Evolutionary conservation across 2,113 vertebrate species (phyloP), one percentile per base, ranked within the genome.

Genomic region (Pipa parva): DNA sequence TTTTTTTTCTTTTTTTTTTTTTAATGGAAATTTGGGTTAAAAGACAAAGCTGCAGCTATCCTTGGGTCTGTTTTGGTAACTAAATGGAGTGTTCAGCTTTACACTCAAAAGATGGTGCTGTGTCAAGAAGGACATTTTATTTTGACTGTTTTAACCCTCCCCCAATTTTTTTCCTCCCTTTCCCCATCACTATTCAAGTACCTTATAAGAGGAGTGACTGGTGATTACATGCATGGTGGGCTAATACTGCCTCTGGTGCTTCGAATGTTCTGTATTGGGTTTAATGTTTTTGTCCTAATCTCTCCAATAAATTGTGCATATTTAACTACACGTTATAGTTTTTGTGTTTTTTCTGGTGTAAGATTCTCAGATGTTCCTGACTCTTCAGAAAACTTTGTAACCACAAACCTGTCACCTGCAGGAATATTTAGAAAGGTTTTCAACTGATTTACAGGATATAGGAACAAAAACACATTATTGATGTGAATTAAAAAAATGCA

Each of bases 201-300:
- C 75, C 76, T 78, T 61, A 79, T 83, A 86, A 88, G 84, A 89
- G 85, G 89, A 89, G 82, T 86, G 91, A 82, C 79, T 74, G 87
- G 74, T 77, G 83, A 82, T 81, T 63, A 58, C 52, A 77, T 95
- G 95, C 97, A 97, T 97, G 95, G 92, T 90, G 93, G 93, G 90
- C 87, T 89, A 89, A 92, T 83, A 80, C 89, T 94, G 93, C 94
- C 93, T 95, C 92, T 93, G 94, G 95, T 97, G 94, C 95, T 98
- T 95, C 93, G 87, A 90, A 89, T 90, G 95, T 97, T 94, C 93
- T 92, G 94, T 97, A 95, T 94, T 91, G 91, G 90, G 93, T 95
- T 99, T 95, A 88, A 94, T 98, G 97, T 99, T 96, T 89, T 97
- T 95, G 93, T 98, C 97, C 91, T 95, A 93, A 97, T 95, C 93